Percentiles rank a stretch among this genome's conserved stretches.
Conservation (phyloP, 53 echinoderm and acorn worm species). For the Holothuria leucospilota region DNA sequence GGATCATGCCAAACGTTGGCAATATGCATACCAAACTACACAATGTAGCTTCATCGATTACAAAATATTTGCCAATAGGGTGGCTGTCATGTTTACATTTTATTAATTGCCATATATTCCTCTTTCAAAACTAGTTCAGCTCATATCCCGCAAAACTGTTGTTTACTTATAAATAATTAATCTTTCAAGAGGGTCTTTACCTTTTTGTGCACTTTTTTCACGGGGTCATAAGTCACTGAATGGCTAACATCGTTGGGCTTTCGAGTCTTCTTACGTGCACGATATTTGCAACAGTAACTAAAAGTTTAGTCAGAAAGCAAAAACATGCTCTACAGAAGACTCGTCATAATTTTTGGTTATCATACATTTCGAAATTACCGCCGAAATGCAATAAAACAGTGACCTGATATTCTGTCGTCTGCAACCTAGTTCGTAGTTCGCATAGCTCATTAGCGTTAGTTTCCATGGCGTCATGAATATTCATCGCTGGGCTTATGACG, state of each 20-base stretch:
- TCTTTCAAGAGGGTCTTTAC: neutral
- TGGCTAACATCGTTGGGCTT: conserved; percentile 4
- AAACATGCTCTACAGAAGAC: conserved; percentile 14
- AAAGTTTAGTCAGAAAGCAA: neutral
- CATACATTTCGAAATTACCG: neutral
- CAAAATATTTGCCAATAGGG: conserved; percentile 6
- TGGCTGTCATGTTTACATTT: neutral
- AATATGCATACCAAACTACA: no score
- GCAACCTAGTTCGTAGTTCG: neutral
- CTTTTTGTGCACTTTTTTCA: neutral
- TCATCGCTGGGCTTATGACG: neutral
- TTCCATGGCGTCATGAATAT: neutral
- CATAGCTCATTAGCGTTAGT: neutral
- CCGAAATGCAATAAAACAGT: neutral
- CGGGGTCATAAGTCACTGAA: neutral
- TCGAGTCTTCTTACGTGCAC: neutral
- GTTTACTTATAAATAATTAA: neutral
- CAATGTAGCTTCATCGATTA: no score
- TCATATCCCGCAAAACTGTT: neutral
- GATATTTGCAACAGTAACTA: neutral
- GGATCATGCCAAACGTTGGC: no score
- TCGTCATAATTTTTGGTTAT: conserved; percentile 5
- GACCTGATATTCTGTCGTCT: neutral
- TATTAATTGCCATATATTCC: neutral
- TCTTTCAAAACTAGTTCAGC: neutral